Evolutionary conservation across 1,140 invertebrate genomes (phyloP).

Genomic region (Trissolcus basalis): DNA sequence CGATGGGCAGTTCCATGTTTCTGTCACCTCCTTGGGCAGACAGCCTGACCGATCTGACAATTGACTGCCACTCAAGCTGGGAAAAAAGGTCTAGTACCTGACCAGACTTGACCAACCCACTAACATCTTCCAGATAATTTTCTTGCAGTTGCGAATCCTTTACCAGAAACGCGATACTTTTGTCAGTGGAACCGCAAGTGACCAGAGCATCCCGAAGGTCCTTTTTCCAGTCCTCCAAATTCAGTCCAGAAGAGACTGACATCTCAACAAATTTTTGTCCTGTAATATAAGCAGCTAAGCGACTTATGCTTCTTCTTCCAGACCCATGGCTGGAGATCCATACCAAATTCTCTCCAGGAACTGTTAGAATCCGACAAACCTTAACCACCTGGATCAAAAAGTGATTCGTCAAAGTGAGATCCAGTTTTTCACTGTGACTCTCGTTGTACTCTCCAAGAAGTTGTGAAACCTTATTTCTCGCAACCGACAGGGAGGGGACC

Average conservation of each 20-base stretch:
- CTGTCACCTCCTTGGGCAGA: conserved; percentile 74
- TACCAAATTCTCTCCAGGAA: conserved; percentile 76
- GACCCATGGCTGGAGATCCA: conserved; percentile 80
- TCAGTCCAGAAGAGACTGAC: conserved; percentile 78
- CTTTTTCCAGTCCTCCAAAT: conserved; percentile 78
- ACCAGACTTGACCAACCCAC: conserved; percentile 80
- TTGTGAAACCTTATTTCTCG: conserved; percentile 77
- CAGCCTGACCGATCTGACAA: conserved; percentile 76
- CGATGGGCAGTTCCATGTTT: conserved; percentile 78
- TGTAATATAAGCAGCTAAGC: conserved; percentile 79
- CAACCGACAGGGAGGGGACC: conserved; percentile 77
- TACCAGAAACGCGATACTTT: conserved; percentile 78
- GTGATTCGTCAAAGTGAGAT: conserved; percentile 81
- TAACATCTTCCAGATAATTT: conserved; percentile 80
- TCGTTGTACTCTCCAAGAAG: conserved; percentile 81
- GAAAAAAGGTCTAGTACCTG: conserved; percentile 81
- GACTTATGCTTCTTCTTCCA: conserved; percentile 79
- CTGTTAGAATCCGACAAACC: conserved; percentile 79
- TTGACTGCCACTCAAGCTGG: conserved; percentile 79
- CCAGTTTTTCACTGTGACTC: conserved; percentile 78
- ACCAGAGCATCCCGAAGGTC: conserved; percentile 80
- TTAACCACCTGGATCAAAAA: conserved; percentile 80
- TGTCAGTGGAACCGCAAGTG: conserved; percentile 70
- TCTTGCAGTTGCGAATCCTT: conserved; percentile 80
- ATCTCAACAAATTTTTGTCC: conserved; percentile 79